Percentiles rank a stretch among this genome's conserved stretches.
Conservation (phyloP, 1,140 invertebrate genomes). For the Orchestia grillus region DNA sequence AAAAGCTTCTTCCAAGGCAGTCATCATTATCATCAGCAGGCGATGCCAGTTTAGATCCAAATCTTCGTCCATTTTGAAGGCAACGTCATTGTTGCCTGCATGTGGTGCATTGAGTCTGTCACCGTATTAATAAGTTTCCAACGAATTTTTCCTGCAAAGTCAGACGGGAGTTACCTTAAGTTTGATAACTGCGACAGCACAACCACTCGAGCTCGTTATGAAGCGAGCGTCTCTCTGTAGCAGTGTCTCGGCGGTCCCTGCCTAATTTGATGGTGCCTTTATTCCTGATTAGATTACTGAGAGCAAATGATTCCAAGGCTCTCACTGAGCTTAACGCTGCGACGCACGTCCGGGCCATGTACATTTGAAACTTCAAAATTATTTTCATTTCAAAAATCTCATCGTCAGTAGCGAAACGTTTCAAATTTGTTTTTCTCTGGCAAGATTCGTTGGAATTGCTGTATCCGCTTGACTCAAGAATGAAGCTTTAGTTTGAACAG, state of each 20-base stretch:
- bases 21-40: not conserved
- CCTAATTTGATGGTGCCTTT: slow-evolving; percentile 24
- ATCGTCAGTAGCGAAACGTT: not conserved
- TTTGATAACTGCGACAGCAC: slow-evolving; percentile 7
- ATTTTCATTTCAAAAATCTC: not conserved
- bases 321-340: not conserved
- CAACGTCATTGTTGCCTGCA: not conserved
- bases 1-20: not conserved
- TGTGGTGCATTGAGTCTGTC: not conserved
- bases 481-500: not conserved
- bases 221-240: not conserved
- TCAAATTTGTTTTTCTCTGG: not conserved
- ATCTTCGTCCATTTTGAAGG: not conserved
- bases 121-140: not conserved
- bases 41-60: not conserved
- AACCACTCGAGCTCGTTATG: not conserved
- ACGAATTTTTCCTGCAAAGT: not conserved
- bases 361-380: not conserved
- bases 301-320: not conserved
- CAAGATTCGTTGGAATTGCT: not conserved
- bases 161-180: not conserved
- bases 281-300: slow-evolving; percentile 36
- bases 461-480: not conserved
- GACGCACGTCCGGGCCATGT: not conserved
- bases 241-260: not conserved